Percentiles rank a stretch among this genome's conserved stretches.
Conservation (phyloP, 2,888 invertebrate genomes). For the Leucozona laternaria region DNA sequence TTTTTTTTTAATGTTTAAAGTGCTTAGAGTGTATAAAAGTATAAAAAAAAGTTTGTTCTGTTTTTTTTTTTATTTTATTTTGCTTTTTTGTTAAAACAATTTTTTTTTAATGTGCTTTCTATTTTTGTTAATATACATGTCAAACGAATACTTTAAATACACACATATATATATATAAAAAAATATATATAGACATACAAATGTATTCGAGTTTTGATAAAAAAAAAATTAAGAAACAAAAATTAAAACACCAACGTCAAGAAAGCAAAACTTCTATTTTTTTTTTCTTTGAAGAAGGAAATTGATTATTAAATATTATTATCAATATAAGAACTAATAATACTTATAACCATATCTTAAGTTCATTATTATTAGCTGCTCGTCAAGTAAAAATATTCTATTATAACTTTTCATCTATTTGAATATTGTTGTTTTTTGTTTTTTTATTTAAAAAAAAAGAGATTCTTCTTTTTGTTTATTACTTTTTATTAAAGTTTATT, state of each 20-base stretch:
- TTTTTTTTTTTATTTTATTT: constrained; percentile 23
- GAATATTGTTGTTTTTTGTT: constrained; percentile 60
- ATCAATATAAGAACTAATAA: constrained; percentile 46
- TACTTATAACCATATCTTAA: constrained; percentile 52
- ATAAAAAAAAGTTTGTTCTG: constrained; percentile 39
- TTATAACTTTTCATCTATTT: constrained; percentile 71
- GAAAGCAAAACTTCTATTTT: constrained; percentile 67
- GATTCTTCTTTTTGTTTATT: constrained; percentile 48
- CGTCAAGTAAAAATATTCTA: constrained; percentile 76
- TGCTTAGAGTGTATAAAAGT: constrained; percentile 59
- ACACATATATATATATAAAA: constrained; percentile 32
- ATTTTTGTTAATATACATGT: constrained; percentile 69
- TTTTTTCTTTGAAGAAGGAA: constrained; percentile 53
- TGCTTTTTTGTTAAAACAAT: constrained; percentile 28
- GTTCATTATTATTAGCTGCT: constrained; percentile 52
- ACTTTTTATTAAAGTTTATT: constrained; percentile 49
- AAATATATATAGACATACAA: constrained; percentile 34
- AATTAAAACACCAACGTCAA: constrained; percentile 71
- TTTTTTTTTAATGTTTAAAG: constrained; percentile 45
- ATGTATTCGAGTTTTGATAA: constrained; percentile 40
- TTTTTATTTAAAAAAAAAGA: constrained; percentile 41
- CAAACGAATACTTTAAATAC: constrained; percentile 30
- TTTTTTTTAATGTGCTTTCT: constrained; percentile 40
- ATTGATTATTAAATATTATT: constrained; percentile 58
- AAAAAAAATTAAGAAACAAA: constrained; percentile 43